Evolutionary conservation across 2,888 invertebrate species (phyloP), one percentile per base, ranked within the genome.

Genomic region (Synergus laeviventris): DNA sequence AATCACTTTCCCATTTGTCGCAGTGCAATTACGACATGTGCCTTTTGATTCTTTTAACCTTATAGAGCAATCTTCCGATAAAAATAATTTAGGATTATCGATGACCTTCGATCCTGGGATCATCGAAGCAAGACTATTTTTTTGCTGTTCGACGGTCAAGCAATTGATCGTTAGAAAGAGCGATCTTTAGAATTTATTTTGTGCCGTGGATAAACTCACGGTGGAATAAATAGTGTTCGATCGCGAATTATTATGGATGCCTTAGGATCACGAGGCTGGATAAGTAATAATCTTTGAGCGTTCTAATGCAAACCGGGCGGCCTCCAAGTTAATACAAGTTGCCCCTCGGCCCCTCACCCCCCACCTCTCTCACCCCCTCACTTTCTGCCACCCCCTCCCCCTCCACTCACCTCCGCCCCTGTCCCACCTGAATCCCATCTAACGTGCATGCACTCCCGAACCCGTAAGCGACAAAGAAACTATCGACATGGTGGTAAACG

Each of bases 251-350:
- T 89, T 88, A 89, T 84, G 89, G 88, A 89, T 87, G 87, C 87
- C 88, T 83, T 87, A 86, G 89, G 86, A 89, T 89, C 88, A 84
- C 87, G 88, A 87, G 85, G 86, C 84, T 84, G 84, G 85, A 85
- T 87, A 86, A 89, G 89, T 89, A 89, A 89, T 89, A 89, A 90
- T 89, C 89, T 88, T 89, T 87, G 88, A 89, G 89, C 88, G 88
- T 86, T 87, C 86, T 86, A 86, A 87, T 87, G 86, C 86, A 85
- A 87, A 87, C 86, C 86, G 86, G 87, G 86, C 85, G 87, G 86
- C 87, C 87, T 87, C 87, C 87, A 86, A 86, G 86, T 85, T 87
- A 84, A 86, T 85, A 86, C 84, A 61, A 77, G 76, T 73, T 74
- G 76, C 80, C 76, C 76, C 73, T 56, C 73, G 18, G 59, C 42